Evolutionary conservation across 2,113 vertebrate species (phyloP).

Genomic region (Xiphophorus maculatus): DNA sequence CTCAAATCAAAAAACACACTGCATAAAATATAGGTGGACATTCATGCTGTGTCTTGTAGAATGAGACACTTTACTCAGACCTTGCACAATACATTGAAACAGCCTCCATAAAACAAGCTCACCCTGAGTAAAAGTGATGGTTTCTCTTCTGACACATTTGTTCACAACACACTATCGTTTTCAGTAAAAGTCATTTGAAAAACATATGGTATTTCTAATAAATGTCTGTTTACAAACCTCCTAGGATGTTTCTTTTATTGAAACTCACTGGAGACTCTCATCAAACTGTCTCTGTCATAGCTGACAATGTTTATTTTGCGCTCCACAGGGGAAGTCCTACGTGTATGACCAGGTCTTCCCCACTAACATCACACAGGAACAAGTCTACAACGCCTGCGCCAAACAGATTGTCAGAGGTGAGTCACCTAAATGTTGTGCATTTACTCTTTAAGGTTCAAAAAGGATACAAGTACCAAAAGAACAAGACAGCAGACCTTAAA

Average conservation of each 20-base stretch:
- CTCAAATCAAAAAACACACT: conserved; percentile 32
- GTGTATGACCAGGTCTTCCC: conserved; percentile 91
- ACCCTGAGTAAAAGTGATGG: conserved; percentile 19
- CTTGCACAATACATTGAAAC: conserved; percentile 31
- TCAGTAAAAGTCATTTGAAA: conserved; percentile 33
- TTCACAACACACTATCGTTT: conserved; percentile 35
- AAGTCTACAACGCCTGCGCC: conserved; percentile 92
- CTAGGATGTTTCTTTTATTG: conserved; percentile 38
- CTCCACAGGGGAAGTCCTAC: conserved; percentile 86
- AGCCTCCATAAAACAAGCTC: conserved; percentile 28
- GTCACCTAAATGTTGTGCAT: conserved; percentile 2
- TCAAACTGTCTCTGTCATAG: conserved; percentile 11
- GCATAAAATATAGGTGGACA: conserved; percentile 28
- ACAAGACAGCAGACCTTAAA: background rate
- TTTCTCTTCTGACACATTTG: conserved; percentile 30
- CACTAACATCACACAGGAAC: conserved; percentile 91
- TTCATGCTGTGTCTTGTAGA: conserved; percentile 9
- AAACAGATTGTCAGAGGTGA: conserved; percentile 96
- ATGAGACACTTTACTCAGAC: conserved; percentile 24
- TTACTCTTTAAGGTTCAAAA: background rate
- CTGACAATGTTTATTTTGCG: conserved; percentile 43
- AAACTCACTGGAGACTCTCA: conserved; percentile 12
- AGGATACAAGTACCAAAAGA: background rate
- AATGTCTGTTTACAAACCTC: conserved; percentile 11
- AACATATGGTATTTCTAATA: background rate